Evolutionary conservation across 2,888 invertebrate species (phyloP).

Genomic region (Urechis unicinctus): DNA sequence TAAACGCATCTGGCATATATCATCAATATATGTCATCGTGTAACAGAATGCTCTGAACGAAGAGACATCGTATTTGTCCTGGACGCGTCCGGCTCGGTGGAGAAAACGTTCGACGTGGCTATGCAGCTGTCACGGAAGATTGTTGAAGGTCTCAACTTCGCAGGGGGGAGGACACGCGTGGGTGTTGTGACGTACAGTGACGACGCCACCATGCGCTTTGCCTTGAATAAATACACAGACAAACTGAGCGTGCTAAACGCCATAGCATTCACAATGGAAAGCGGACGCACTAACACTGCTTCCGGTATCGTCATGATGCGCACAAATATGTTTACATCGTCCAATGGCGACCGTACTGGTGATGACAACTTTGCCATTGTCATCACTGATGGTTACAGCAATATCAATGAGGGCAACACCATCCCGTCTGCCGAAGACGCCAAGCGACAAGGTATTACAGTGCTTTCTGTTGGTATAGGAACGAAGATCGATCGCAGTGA

Average conservation of each 20-base stretch:
- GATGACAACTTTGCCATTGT: constrained; percentile 20
- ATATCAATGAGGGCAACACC: constrained; percentile 32
- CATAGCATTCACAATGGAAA: constrained; percentile 34
- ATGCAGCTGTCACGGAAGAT: constrained; percentile 11
- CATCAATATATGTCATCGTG: too few relatives aligned
- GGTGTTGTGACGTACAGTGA: constrained; percentile 36
- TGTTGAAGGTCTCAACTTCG: constrained; percentile 20
- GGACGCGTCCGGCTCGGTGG: constrained; percentile 21
- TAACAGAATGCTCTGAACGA: constrained; percentile 10
- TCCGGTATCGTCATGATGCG: constrained; percentile 21
- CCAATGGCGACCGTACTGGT: constrained; percentile 16
- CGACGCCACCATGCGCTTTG: constrained; percentile 27
- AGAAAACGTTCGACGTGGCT: constrained; percentile 15
- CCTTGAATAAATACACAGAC: constrained; percentile 30
- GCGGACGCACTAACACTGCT: constrained; percentile 40
- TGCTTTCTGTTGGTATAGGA: constrained; percentile 30
- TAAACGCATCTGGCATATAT: too few relatives aligned
- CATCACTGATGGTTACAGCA: constrained; percentile 38
- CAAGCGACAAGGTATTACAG: constrained; percentile 21
- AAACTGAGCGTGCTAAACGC: constrained; percentile 32
- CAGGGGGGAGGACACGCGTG: constrained; percentile 16
- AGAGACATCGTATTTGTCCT: constrained; percentile 19
- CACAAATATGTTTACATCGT: constrained; percentile 15
- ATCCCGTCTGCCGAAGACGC: constrained; percentile 20
- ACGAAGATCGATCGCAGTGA: constrained; percentile 12